These are phyloP conservation scores for Eclectus roratus DNA, from an alignment of 2,113 vertebrate species.

Conservation along the genomic window DNA sequence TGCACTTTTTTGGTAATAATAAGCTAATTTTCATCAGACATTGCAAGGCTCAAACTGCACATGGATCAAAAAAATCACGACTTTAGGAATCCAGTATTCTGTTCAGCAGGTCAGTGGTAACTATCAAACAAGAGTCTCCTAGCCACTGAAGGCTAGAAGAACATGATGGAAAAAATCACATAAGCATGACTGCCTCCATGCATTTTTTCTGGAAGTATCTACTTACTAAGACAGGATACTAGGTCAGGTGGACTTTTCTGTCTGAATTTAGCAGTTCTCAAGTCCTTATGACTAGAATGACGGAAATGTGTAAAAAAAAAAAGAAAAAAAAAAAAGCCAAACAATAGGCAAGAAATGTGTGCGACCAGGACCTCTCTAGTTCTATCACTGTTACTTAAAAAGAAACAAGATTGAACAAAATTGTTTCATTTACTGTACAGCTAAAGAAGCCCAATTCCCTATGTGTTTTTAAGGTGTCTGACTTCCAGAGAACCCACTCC, in stretches of 20 bases:
- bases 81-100: slow-evolving; percentile 4
- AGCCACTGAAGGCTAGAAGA: not conserved
- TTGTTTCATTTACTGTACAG: not conserved
- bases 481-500: not conserved
- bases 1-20: not conserved
- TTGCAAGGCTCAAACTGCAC: not conserved
- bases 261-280: not conserved
- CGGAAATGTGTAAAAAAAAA: not conserved
- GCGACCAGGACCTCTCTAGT: not conserved
- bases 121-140: not conserved
- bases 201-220: not conserved
- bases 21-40: not conserved
- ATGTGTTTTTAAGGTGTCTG: not conserved
- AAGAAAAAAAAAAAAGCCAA: too few relatives aligned
- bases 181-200: not conserved
- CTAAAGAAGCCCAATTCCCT: not conserved
- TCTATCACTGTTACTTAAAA: not conserved
- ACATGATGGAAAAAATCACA: not conserved
- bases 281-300: not conserved
- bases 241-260: not conserved
- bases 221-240: not conserved
- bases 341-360: not conserved
- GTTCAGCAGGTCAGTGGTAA: slow-evolving; percentile 20
- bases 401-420: not conserved
- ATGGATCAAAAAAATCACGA: not conserved